Percentiles rank a stretch among this genome's conserved stretches.
These are phyloP conservation scores for Lytechinus pictus DNA, from an alignment of 35 echinoderm and acorn worm genomes.

Conservation along the genomic window DNA sequence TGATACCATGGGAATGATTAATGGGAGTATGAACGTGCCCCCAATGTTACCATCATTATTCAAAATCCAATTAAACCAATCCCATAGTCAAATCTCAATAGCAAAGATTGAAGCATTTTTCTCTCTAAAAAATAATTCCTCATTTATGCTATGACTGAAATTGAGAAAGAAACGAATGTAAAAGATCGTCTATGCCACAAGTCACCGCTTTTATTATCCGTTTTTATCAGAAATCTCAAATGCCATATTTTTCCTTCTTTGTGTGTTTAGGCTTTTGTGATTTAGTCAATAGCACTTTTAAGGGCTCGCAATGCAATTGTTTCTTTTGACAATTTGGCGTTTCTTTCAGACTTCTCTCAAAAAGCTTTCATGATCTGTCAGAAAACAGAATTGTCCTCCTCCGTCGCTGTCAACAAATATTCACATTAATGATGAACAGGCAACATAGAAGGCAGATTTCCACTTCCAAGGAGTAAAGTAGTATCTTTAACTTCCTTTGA, in stretches of 20 bases:
- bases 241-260: not conserved
- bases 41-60: not conserved
- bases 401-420: not conserved
- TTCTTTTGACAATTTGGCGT: not conserved
- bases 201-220: not conserved
- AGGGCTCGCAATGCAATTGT: not conserved
- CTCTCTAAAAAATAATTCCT: not conserved
- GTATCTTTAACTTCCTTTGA: not conserved
- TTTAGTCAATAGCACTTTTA: not conserved
- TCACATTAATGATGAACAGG: not conserved
- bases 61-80: not conserved
- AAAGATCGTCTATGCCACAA: not conserved
- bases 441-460: not conserved
- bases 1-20: not conserved
- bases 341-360: not conserved
- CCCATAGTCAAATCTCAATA: not conserved
- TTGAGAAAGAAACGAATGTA: not conserved
- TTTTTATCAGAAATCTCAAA: not conserved
- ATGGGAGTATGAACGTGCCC: not conserved
- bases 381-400: not conserved
- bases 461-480: not conserved
- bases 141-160: not conserved
- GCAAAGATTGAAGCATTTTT: not conserved
- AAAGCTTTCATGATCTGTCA: not conserved
- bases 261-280: constrained; percentile 1